Evolutionary conservation across 2,797 vertebrate genomes (phyloP).

Genomic region (Pterois miles): DNA sequence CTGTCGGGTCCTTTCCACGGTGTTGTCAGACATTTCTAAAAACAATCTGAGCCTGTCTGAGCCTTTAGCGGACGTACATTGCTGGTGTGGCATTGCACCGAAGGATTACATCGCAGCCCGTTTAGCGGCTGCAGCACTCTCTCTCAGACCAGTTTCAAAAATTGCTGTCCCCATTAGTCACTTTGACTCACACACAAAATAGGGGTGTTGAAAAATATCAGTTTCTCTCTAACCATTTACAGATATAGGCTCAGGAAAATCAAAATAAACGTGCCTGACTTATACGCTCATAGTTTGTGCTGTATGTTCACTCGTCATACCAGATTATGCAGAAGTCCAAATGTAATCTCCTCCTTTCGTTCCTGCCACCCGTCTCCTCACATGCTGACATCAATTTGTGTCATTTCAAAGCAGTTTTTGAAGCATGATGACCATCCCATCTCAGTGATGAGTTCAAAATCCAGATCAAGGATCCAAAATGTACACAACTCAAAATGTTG

Average conservation of each 20-base stretch:
- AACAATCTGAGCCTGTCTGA: neutral
- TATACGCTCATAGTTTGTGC: neutral
- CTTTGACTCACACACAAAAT: neutral
- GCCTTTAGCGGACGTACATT: neutral
- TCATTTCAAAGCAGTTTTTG: constrained; percentile 36
- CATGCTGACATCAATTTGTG: neutral
- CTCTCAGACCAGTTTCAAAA: neutral
- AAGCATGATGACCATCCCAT: constrained; percentile 23
- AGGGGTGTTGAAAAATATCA: neutral
- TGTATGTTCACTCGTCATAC: neutral
- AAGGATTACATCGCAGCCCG: neutral
- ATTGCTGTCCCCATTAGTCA: neutral
- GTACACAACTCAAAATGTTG: constrained; percentile 6
- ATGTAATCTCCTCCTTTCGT: constrained; percentile 26
- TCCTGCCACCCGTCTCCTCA: neutral
- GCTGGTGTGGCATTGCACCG: neutral
- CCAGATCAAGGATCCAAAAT: constrained; percentile 29
- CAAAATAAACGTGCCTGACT: no score
- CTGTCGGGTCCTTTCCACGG: no score
- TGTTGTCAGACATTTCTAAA: no score
- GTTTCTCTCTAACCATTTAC: neutral
- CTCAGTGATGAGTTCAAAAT: constrained; percentile 30
- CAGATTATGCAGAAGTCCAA: neutral
- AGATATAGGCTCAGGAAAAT: neutral
- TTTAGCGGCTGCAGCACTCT: neutral